Conservation (phyloP, 2,888 invertebrate genomes). For the Glaucopsyche alexis region DNA sequence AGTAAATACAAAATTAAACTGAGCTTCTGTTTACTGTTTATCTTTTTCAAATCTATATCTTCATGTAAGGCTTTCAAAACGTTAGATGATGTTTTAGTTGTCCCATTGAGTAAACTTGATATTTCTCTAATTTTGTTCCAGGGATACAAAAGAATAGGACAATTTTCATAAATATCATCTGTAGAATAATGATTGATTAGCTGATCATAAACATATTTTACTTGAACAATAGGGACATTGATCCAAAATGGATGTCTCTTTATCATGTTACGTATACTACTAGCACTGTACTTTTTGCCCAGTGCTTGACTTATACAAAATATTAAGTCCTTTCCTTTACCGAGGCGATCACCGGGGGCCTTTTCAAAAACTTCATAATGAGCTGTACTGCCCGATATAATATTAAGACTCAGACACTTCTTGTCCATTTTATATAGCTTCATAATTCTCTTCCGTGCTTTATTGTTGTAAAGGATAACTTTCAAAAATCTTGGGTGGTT, state of each 20-base stretch:
- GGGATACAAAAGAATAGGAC: slow-evolving; percentile 67
- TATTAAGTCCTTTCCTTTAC: slow-evolving; percentile 68
- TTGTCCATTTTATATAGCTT: slow-evolving; percentile 60
- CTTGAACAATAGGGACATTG: slow-evolving; percentile 66
- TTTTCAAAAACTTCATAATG: slow-evolving; percentile 67
- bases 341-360: slow-evolving; percentile 66
- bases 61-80: slow-evolving; percentile 45
- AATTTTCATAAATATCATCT: slow-evolving; percentile 68
- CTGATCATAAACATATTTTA: slow-evolving; percentile 60
- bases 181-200: slow-evolving; percentile 53
- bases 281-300: slow-evolving; percentile 51
- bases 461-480: slow-evolving; percentile 68
- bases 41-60: slow-evolving; percentile 48
- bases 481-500: slow-evolving; percentile 70
- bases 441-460: slow-evolving; percentile 57
- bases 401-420: slow-evolving; percentile 68
- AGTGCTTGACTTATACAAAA: slow-evolving; percentile 62
- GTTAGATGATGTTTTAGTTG: slow-evolving; percentile 35
- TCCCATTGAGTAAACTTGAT: slow-evolving; percentile 46
- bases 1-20: slow-evolving; percentile 67
- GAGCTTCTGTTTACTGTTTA: slow-evolving; percentile 61
- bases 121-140: slow-evolving; percentile 63
- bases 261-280: slow-evolving; percentile 51
- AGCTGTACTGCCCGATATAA: slow-evolving; percentile 64
- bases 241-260: slow-evolving; percentile 72